Evolutionary conservation across 2,888 invertebrate genomes (phyloP).

Genomic region (Epirrhoe alternata): DNA sequence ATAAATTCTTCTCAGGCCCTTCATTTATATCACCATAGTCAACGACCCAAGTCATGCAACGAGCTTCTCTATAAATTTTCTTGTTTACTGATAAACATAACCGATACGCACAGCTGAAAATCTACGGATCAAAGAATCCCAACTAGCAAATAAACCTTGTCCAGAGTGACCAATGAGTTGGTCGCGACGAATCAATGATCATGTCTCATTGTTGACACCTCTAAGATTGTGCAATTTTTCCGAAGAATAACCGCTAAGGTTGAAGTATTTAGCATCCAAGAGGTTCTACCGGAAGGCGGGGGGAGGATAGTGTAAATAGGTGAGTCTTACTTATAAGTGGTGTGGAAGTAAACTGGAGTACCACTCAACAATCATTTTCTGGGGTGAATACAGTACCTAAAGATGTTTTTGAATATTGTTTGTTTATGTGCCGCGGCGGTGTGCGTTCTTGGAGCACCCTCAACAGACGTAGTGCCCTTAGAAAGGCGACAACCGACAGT

Average conservation of each 20-base stretch:
- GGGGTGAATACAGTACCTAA: constrained; percentile 63
- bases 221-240: constrained; percentile 79
- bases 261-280: constrained; percentile 82
- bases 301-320: constrained; percentile 83
- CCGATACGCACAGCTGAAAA: constrained; percentile 48
- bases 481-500: constrained; percentile 71
- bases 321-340: constrained; percentile 81
- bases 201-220: constrained; percentile 79
- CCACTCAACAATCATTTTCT: constrained; percentile 72
- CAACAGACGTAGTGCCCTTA: constrained; percentile 60
- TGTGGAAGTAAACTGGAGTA: constrained; percentile 71
- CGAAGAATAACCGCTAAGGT: constrained; percentile 81
- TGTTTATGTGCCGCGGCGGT: constrained; percentile 55
- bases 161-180: constrained; percentile 55
- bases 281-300: constrained; percentile 77
- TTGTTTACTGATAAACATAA: constrained; percentile 11
- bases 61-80: constrained; percentile 1
- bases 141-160: constrained; percentile 50
- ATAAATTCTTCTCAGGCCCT: neutral
- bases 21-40: neutral
- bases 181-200: constrained; percentile 66
- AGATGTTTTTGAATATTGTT: constrained; percentile 67
- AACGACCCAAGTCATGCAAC: neutral
- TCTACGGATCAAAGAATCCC: constrained; percentile 41
- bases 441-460: constrained; percentile 60